These are phyloP conservation scores for Taeniopygia guttata DNA, from an alignment of 2,797 vertebrate genomes.

Conservation along the genomic window DNA sequence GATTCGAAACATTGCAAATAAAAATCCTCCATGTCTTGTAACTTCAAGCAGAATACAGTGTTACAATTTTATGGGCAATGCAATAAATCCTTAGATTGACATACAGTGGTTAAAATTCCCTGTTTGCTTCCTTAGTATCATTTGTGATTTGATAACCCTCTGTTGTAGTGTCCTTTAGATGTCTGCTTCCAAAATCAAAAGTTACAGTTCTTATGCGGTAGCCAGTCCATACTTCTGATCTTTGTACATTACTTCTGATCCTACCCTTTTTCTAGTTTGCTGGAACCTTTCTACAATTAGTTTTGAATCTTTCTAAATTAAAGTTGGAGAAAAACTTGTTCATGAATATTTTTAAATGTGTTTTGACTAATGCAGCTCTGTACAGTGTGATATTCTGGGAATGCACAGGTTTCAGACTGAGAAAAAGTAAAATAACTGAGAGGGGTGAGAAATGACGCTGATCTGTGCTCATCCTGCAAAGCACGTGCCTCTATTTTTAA, in stretches of 20 bases:
- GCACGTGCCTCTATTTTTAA: slow-evolving; percentile 13
- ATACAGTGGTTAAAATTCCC: not conserved
- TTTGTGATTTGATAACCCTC: not conserved
- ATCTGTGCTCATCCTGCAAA: not conserved
- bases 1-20: not conserved
- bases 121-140: not conserved
- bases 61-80: not conserved
- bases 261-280: not conserved
- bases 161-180: not conserved
- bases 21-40: not conserved
- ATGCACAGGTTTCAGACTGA: slow-evolving; percentile 8
- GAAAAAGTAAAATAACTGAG: not conserved
- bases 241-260: not conserved
- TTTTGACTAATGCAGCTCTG: slow-evolving; percentile 27
- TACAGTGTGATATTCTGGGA: slow-evolving; percentile 28
- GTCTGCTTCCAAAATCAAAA: not conserved
- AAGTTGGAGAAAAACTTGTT: not conserved
- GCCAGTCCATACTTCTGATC: not conserved
- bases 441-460: not conserved
- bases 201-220: not conserved
- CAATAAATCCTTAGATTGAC: not conserved
- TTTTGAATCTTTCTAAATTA: not conserved
- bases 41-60: not conserved
- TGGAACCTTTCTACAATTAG: not conserved
- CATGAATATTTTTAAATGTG: slow-evolving; percentile 3